These are phyloP conservation scores for Balearica regulorum DNA, from an alignment of 2,797 vertebrate species.

Conservation along the genomic window DNA sequence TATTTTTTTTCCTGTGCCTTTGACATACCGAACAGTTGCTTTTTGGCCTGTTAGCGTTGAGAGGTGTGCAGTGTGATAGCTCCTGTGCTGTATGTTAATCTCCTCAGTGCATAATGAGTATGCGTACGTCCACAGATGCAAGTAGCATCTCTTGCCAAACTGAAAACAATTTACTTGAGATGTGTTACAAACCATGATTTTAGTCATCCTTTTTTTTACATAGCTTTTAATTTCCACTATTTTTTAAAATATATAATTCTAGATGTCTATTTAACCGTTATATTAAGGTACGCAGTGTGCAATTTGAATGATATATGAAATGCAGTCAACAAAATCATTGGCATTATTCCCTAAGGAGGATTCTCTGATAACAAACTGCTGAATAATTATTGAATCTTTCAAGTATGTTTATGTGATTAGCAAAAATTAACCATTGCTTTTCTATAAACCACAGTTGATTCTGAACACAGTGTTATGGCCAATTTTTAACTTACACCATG, in stretches of 20 bases:
- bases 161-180: background rate
- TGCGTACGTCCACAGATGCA: background rate
- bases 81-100: background rate
- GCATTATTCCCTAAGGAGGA: background rate
- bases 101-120: background rate
- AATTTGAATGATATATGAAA: background rate
- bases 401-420: background rate
- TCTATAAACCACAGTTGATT: background rate
- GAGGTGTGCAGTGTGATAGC: background rate
- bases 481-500: background rate
- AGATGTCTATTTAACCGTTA: background rate
- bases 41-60: background rate
- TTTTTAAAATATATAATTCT: background rate
- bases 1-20: background rate
- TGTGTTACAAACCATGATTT: background rate
- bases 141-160: background rate
- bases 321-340: background rate
- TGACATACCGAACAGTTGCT: background rate
- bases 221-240: background rate
- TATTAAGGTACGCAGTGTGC: accelerated
- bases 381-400: background rate
- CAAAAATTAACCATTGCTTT: background rate
- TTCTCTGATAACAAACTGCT: background rate
- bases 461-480: background rate
- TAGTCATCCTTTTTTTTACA: background rate